Percentiles rank a stretch among this genome's conserved stretches.
These are phyloP conservation scores for Bombus waltoni DNA, from an alignment of 1,140 invertebrate genomes.

Conservation along the genomic window DNA sequence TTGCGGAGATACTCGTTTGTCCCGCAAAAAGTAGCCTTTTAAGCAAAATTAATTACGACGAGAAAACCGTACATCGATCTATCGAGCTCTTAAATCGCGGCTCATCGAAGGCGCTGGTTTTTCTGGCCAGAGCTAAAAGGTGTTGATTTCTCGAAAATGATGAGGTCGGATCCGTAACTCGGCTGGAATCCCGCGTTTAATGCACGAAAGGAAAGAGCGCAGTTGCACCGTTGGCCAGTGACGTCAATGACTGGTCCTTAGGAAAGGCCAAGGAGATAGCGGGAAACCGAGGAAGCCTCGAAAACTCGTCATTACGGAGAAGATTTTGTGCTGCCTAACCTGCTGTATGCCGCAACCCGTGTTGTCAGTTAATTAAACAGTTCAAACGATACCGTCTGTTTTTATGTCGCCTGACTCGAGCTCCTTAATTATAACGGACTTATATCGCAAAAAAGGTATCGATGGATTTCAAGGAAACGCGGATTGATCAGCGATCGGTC, in stretches of 20 bases:
- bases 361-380: conserved; percentile 7
- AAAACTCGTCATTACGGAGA: conserved; percentile 18
- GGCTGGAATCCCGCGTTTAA: conserved; percentile 57
- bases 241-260: conserved; percentile 60
- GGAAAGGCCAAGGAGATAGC: conserved; percentile 45
- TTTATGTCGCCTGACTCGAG: not conserved
- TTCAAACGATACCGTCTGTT: not conserved
- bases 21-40: not conserved
- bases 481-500: not conserved
- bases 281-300: conserved; percentile 48
- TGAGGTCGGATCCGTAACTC: conserved; percentile 54
- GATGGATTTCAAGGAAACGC: not conserved
- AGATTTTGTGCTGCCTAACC: too few species aligned
- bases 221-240: conserved; percentile 53
- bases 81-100: conserved; percentile 3
- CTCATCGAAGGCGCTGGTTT: not conserved
- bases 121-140: not conserved
- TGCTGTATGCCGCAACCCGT: not conserved
- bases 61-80: not conserved
- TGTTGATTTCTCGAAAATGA: conserved; percentile 55
- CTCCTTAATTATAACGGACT: not conserved
- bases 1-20: not conserved
- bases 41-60: not conserved
- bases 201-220: conserved; percentile 54
- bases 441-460: not conserved